These are phyloP conservation scores for Drosophila busckii DNA, from an alignment of 1,140 invertebrate genomes.

Conservation along the genomic window DNA sequence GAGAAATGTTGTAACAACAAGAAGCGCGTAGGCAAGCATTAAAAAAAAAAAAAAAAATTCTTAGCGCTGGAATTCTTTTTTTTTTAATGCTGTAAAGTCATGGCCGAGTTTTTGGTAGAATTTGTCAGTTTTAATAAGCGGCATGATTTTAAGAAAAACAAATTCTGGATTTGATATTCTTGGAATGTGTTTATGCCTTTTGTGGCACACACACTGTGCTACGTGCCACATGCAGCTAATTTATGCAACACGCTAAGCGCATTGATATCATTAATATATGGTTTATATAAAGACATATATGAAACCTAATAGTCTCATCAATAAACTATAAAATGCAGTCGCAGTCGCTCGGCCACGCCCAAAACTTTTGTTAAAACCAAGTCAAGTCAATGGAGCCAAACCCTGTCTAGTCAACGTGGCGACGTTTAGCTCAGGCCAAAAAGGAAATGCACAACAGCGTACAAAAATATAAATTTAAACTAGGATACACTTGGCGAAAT, in stretches of 20 bases:
- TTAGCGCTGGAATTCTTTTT: slow-evolving; percentile 27
- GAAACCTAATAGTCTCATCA: slow-evolving; percentile 72
- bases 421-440: slow-evolving; percentile 25
- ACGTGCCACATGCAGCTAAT: no score
- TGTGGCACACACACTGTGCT: no score
- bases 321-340: slow-evolving; percentile 65
- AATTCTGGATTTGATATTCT: slow-evolving; percentile 3
- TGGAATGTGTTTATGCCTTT: slow-evolving; percentile 51
- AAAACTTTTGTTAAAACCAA: slow-evolving; percentile 32
- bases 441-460: slow-evolving; percentile 4
- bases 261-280: slow-evolving; percentile 65
- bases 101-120: slow-evolving; percentile 39
- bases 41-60: slow-evolving; percentile 27
- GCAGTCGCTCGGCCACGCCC: slow-evolving; percentile 23
- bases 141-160: slow-evolving; percentile 49
- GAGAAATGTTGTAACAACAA: slow-evolving; percentile 44
- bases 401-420: slow-evolving; percentile 59
- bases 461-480: neutral
- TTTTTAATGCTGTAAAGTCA: slow-evolving; percentile 56
- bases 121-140: slow-evolving; percentile 74
- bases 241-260: slow-evolving; percentile 48
- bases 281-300: slow-evolving; percentile 66
- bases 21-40: slow-evolving; percentile 54
- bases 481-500: slow-evolving; percentile 29
- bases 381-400: slow-evolving; percentile 27